Evolutionary conservation across 2,797 vertebrate species (phyloP).

Genomic region (Adrianichthys oophorus): DNA sequence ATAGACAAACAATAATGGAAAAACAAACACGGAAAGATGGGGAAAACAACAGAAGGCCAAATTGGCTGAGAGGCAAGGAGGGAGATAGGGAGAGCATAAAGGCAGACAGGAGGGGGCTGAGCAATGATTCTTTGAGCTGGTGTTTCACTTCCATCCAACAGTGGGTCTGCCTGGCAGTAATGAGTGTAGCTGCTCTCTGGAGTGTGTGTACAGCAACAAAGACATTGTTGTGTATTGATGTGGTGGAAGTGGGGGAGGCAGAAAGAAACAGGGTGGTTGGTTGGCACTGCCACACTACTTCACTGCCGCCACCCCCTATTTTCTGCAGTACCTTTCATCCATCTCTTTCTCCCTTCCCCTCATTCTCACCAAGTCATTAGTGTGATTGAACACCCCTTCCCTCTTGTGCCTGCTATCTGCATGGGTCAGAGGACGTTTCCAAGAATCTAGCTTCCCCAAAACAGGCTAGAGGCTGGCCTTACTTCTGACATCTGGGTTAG

Average conservation of each 20-base stretch:
- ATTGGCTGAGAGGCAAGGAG: slow-evolving; percentile 53
- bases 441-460: slow-evolving; percentile 35
- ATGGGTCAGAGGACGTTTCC: slow-evolving; percentile 63
- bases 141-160: slow-evolving; percentile 73
- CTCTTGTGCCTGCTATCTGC: slow-evolving; percentile 61
- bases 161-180: slow-evolving; percentile 71
- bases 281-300: slow-evolving; percentile 40
- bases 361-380: slow-evolving; percentile 61
- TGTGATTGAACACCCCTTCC: slow-evolving; percentile 68
- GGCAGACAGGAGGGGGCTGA: slow-evolving; percentile 18
- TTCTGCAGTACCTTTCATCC: slow-evolving; percentile 25
- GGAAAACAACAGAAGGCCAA: slow-evolving; percentile 50
- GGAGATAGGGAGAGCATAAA: slow-evolving; percentile 24
- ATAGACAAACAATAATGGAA: slow-evolving; percentile 20
- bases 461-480: slow-evolving; percentile 45
- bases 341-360: slow-evolving; percentile 8
- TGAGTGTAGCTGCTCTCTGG: slow-evolving; percentile 68
- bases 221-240: slow-evolving; percentile 28
- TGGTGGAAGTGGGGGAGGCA: slow-evolving; percentile 16
- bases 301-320: slow-evolving; percentile 18
- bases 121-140: slow-evolving; percentile 53
- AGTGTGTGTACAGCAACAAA: slow-evolving; percentile 19
- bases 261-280: slow-evolving; percentile 32
- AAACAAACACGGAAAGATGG: slow-evolving; percentile 17
- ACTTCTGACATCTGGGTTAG: slow-evolving; percentile 46